Base-by-base conservation (phyloP, 2,797 vertebrate genomes). In the Tinamus major region DNA sequence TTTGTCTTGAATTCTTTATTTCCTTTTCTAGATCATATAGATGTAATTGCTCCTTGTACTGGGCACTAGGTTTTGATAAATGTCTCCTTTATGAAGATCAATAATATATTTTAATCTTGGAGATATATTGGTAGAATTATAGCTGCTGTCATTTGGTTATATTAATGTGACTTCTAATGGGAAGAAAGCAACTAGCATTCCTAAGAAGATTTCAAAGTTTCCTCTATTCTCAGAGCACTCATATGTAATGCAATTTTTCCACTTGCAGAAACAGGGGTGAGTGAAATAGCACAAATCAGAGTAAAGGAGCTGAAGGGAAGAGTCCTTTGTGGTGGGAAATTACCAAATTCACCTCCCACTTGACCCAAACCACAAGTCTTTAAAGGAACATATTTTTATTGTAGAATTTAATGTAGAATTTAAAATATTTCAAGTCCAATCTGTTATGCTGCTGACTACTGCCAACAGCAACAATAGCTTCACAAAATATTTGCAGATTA, bases 221-320 rank as follows among this genome's bases (percentile, higher is more conserved):
- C 51, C 53, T 55, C 27, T 85, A 1, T 39, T 72, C 39, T 87
- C 42, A 68, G 19, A 33, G 42, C n/a, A 10, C 4, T 39, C 39
- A 64, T 51, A 59, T 3, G 6, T 13, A 76, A 62, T 10, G 19
- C 1, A 1, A 4, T 41, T 58, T 89, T 92, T 20, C 27, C 29
- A 13, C 48, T 31, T 1, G 0, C 21, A 55, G 24, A 53, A 71
- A 61, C 1, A 8, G 13, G 3, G 1, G 8, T 18, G 49, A 46
- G 15, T 48, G 46, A 26, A 77, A 63, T 1, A 64, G 26, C 53
- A 92, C 58, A 64, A 62, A 23, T 13, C 23, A 51, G 26, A 65
- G 15, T 5, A 13, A 79, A 79, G 31, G 21, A 84, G 29, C 15
- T 71, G 44, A 49, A 87, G 49, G 33, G 18, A 83, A 11, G 0